Evolutionary conservation across 2,113 vertebrate species (phyloP).

Genomic region (Oplegnathus fasciatus): DNA sequence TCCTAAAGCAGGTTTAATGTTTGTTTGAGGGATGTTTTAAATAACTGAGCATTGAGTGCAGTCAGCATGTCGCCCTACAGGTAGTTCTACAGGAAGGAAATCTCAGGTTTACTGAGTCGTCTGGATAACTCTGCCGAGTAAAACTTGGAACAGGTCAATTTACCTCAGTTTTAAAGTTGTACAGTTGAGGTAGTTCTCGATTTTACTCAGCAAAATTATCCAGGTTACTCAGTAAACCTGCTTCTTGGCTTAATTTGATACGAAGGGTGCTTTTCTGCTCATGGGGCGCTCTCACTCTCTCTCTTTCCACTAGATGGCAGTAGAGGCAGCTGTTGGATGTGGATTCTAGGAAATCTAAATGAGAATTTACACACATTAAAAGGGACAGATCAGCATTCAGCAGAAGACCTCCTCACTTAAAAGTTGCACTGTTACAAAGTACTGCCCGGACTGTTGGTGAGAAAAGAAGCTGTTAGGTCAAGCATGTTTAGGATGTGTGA

Average conservation of each 20-base stretch:
- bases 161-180: not conserved
- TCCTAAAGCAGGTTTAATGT: not conserved
- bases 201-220: not conserved
- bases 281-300: too few relatives aligned
- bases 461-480: not conserved
- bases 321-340: not conserved
- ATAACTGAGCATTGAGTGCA: not conserved
- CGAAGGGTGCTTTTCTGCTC: not conserved
- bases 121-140: not conserved
- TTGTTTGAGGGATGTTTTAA: not conserved
- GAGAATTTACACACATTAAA: not conserved
- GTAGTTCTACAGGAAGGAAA: not conserved
- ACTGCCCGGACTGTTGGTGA: not conserved
- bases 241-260: not conserved
- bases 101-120: not conserved
- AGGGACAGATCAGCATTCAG: not conserved
- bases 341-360: too few relatives aligned
- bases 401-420: not conserved
- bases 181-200: not conserved
- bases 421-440: not conserved
- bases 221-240: not conserved
- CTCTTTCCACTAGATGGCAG: slow-evolving; percentile 26
- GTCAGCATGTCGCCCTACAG: not conserved
- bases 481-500: too few relatives aligned
- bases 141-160: not conserved